These are phyloP conservation scores for Charina bottae DNA, from an alignment of 2,113 vertebrate species.

Conservation along the genomic window DNA sequence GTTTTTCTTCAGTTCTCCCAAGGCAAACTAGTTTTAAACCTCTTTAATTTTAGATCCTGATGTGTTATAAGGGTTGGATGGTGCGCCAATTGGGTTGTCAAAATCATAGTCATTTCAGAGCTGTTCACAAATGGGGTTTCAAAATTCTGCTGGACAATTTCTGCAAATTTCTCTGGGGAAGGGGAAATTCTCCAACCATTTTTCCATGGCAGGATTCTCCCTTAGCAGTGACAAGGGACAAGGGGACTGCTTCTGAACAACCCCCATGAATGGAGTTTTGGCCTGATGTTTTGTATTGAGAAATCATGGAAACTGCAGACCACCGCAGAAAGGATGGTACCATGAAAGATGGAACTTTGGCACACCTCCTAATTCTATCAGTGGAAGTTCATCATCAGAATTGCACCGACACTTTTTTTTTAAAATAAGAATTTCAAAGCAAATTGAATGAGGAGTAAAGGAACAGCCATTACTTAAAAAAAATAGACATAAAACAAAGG, in stretches of 20 bases:
- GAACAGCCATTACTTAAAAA: not conserved
- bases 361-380: not conserved
- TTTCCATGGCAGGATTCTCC: not conserved
- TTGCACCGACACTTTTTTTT: not conserved
- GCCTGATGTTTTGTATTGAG: not conserved
- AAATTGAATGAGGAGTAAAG: not conserved
- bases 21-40: not conserved
- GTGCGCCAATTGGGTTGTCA: not conserved
- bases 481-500: not conserved
- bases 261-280: not conserved
- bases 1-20: not conserved
- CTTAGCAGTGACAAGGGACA: not conserved
- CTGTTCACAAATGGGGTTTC: not conserved
- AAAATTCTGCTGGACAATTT: not conserved
- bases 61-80: not conserved
- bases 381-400: not conserved
- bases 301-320: not conserved
- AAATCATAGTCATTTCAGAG: not conserved
- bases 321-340: not conserved
- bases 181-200: not conserved
- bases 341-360: not conserved
- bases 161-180: not conserved
- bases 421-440: not conserved
- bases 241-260: not conserved
- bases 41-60: not conserved